Evolutionary conservation across 2,888 invertebrate genomes (phyloP), one percentile per base, ranked within the genome.

Genomic region (Epinotia ramella): DNA sequence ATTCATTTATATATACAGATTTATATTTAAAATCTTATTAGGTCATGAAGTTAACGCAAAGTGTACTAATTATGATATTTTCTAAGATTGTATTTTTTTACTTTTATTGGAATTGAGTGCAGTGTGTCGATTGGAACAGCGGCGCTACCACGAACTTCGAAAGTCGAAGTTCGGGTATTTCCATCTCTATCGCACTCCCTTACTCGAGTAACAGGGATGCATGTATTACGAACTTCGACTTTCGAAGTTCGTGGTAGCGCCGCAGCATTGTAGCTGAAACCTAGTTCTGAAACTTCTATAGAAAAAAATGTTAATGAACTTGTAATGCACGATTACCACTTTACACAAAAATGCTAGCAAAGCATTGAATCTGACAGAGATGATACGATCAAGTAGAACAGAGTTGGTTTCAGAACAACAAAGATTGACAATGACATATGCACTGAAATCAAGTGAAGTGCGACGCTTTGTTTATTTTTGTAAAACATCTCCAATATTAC

Each of bases 391-490:
- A 49, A 56, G 4, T 18, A 56, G 16, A 40, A 40, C 1, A 40
- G 13, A 11, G 9, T 28, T 65, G 49, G 12, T 70, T 18, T 70
- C 62, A 20, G 49, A 70, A 70, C 70, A 33, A n/a, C 28, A 70
- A 16, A 9, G 0, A 59, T 28, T 68, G 67, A 40, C 40, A 40
- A 9, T 40, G 67, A 68, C 57, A 60, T 70, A 28, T 68, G 16
- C 40, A 13, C 18, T 20, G 18, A 13, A 20, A 6, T 7, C 2
- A 2, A 18, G 6, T 56, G 46, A 2, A 18, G 6, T 56, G 46
- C 46, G 7, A 18, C 46, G 59, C 46, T 12, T n/a, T 69, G 69
- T 69, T 69, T 59, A 60, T 69, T 69, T 69, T 69, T 46, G 6
- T 59, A 40, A 40, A 40, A 28, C 24, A 2, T 11, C 59, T 57